A percentile compares a stretch with the other conserved stretches of the same genome.
Conservation (phyloP, 2,113 vertebrate species). For the Triplophysa siluroides region DNA sequence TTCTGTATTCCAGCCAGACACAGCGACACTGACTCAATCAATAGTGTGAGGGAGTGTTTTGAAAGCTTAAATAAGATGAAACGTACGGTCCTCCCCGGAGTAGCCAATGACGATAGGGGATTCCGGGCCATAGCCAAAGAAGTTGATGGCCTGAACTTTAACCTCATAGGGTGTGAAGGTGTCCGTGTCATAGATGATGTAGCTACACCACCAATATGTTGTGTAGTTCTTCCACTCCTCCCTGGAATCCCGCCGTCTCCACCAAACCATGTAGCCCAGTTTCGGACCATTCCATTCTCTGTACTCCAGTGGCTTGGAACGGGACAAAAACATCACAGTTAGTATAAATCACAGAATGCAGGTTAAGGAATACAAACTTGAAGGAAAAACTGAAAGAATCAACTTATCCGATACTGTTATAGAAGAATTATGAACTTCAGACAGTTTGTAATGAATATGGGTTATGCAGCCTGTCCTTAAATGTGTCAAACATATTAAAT, state of each 20-base stretch:
- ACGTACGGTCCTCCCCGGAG: conserved; percentile 97
- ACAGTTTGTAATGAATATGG: too few species aligned
- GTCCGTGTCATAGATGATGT: conserved; percentile 89
- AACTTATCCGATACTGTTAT: too few species aligned
- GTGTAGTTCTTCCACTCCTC: conserved; percentile 92
- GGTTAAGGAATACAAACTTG: too few species aligned
- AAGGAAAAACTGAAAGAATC: too few species aligned
- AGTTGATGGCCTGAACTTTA: conserved; percentile 92
- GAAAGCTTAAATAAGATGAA: background rate
- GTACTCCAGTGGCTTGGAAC: conserved; percentile 72
- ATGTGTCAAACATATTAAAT: conserved; percentile 5
- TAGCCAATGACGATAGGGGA: conserved; percentile 87
- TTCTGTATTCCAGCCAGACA: too few species aligned
- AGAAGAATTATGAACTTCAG: too few species aligned
- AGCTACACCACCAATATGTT: conserved; percentile 76
- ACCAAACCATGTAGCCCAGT: conserved; percentile 90
- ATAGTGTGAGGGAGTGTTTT: background rate
- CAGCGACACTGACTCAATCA: too few species aligned
- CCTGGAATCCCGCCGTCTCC: conserved; percentile 84
- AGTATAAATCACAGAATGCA: too few species aligned
- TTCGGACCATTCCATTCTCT: conserved; percentile 91
- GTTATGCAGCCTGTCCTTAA: too few species aligned
- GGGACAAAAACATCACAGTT: conserved; percentile 7
- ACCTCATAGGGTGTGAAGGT: conserved; percentile 94
- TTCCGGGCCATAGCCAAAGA: conserved; percentile 90